Base-by-base conservation (phyloP, 1,140 invertebrate species). In the Drosophila bipectinata region DNA sequence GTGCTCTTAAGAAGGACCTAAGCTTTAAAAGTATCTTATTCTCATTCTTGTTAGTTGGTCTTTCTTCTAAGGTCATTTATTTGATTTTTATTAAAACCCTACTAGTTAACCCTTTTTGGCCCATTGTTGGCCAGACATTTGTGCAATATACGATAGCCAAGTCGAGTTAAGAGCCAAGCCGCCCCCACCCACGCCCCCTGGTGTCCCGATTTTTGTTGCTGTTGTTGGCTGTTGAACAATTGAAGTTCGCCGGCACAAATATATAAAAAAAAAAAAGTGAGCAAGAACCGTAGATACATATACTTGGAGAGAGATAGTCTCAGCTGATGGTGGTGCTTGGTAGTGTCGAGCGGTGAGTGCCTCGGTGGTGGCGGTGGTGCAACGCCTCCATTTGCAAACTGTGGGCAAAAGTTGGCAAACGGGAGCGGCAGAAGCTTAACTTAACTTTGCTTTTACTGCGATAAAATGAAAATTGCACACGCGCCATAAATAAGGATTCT, bases 381-480 rank as follows among this genome's bases (percentile, higher is more conserved):
- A 85, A 81, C 82, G 81, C 81, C 81, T 85, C 82, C 69, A 78
- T 74, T 87, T 74, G 57, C 73, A 54, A 51, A 51, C 49, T 67
- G 60, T 58, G 56, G 64, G 73, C 77, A 74, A 67, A 82, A 87
- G 83, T 82, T 87, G 83, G 78, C 32, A 53, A 67, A 49, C 48
- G 44, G 37, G 45, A 44, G 72, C 58, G 62, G 64, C 61, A 60
- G 77, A 72, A 88, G 84, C 84, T 88, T 88, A 89, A 83, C 67
- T 91, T 90, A 90, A 88, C 90, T 91, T 91, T 91, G 82, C 83
- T 91, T 85, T 84, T 79, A 80, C 79, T 88, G 81, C 85, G 90
- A 91, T 91, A 91, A 91, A 91, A 91, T 88, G 90, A 91, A 91
- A 91, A 91, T 91, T 91, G 85, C 90, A 91, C 90, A 90, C 85